Base-by-base conservation (phyloP, 92 coral and sea anemone genomes). In the Porites evermanni region DNA sequence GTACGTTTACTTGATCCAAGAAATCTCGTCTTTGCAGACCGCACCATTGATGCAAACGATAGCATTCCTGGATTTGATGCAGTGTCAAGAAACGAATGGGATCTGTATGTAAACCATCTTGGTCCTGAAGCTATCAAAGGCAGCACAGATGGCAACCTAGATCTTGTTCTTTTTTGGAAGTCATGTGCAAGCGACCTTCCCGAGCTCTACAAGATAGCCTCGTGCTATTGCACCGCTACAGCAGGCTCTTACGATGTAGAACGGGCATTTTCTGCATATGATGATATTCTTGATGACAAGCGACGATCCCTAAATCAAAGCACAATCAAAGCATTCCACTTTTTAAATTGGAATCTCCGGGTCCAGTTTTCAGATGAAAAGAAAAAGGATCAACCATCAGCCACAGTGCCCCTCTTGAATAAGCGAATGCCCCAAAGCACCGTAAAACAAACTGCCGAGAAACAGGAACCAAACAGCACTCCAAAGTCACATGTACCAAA, bases 281-380 rank as follows among this genome's bases (percentile, higher is more conserved):
- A 29, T 29, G 32, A 29, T 29, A 29, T 29, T 29, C 32, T 29
- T 29, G 32, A 29, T 29, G 32, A 29, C 32, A 29, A 29, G 32
- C 32, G 32, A 29, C 32, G 32, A 29, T 29, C 32, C 32, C 32
- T 29, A 53, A 86, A 87, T 6, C 61, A 75, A 76, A 87, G 53
- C 52, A 87, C 91, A 3, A 76, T 91, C 44, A 80, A 70, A 20
- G 91, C 91, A 2, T 71, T 87, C n/a, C 91, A 87, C 59, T 91
- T 87, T 82, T 72, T 91, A n/a, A 91, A 91, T 64, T 90, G 91
- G 87, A 90, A 90, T 75, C 70, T 84, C 3, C 61, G 67, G 13
- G 68, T 63, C 53, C 84, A 77, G 81, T 63, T 86, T 1, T 75
- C 80, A 16, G 52, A 69, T 23, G 81, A 80, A 64, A 61, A 85